These are phyloP conservation scores for Microctenopoma stevenorrisi DNA, from an alignment of 2,797 vertebrate genomes.

Conservation along the genomic window DNA sequence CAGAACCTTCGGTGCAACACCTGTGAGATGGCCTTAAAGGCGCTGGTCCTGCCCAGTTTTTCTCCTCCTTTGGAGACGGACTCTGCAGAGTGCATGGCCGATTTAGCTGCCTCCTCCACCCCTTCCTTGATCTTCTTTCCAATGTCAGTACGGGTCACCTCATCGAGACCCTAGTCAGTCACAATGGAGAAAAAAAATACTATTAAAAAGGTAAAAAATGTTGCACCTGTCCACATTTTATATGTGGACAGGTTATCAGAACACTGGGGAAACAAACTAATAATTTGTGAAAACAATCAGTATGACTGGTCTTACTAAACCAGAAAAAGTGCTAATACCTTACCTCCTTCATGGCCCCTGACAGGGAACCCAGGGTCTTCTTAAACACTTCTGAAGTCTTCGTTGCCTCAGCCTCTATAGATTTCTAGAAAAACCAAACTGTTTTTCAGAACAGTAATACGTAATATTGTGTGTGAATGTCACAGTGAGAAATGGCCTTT, in stretches of 20 bases:
- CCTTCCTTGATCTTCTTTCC: slow-evolving; percentile 93
- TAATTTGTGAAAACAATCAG: neutral
- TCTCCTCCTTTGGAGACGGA: slow-evolving; percentile 90
- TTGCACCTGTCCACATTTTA: too few species aligned
- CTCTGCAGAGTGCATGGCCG: slow-evolving; percentile 90
- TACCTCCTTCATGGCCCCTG: slow-evolving; percentile 91
- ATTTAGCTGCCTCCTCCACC: slow-evolving; percentile 89
- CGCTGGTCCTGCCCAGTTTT: slow-evolving; percentile 87
- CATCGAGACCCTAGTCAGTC: slow-evolving; percentile 83
- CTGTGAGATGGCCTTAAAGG: slow-evolving; percentile 93
- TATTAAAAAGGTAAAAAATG: too few species aligned
- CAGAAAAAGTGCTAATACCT: slow-evolving; percentile 2
- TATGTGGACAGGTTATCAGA: too few species aligned
- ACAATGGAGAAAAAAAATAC: too few species aligned
- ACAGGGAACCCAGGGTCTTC: slow-evolving; percentile 88
- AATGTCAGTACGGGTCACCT: slow-evolving; percentile 89
- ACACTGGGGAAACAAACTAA: too few species aligned
- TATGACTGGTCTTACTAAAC: neutral
- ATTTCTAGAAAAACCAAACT: slow-evolving; percentile 83
- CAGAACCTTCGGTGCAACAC: slow-evolving; percentile 61
- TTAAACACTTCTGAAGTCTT: slow-evolving; percentile 91
- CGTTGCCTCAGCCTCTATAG: slow-evolving; percentile 92
- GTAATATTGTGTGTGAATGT: neutral
- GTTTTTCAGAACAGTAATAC: neutral
- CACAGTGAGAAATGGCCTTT: neutral